These are phyloP conservation scores for Smithornis capensis DNA, from an alignment of 2,113 vertebrate genomes.

Conservation along the genomic window DNA sequence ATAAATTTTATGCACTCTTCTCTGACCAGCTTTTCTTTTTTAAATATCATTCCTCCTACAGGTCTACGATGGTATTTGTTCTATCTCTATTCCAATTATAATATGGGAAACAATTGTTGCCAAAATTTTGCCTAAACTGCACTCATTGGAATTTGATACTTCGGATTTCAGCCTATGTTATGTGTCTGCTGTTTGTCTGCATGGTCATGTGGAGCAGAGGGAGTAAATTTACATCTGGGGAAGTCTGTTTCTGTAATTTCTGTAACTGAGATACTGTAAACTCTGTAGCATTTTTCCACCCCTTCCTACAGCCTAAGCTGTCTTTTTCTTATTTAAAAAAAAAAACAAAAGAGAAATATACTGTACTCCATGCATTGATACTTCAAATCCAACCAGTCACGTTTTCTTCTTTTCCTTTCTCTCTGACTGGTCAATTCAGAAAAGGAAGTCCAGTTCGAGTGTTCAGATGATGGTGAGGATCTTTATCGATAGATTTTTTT, in stretches of 20 bases:
- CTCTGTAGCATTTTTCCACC: neutral
- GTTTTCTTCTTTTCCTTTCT: constrained; percentile 76
- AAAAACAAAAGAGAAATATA: constrained; percentile 22
- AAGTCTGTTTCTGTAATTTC: neutral
- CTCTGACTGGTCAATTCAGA: constrained; percentile 82
- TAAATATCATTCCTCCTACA: constrained; percentile 48
- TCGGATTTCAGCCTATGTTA: neutral
- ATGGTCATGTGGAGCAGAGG: constrained; percentile 13
- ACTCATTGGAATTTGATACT: neutral
- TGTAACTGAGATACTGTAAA: neutral
- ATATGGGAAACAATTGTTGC: neutral
- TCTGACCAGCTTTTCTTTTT: neutral
- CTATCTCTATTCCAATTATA: neutral
- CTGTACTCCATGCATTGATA: constrained; percentile 59
- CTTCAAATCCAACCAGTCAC: constrained; percentile 69
- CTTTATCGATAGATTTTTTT: constrained; percentile 72
- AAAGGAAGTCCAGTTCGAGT: constrained; percentile 83
- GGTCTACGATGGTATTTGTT: neutral
- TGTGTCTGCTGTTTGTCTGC: constrained; percentile 2
- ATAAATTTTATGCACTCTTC: neutral
- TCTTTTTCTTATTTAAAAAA: neutral
- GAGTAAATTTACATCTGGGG: neutral
- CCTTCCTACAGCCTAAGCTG: neutral
- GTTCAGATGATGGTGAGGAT: constrained; percentile 83
- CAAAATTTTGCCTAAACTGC: constrained; percentile 39